Base-by-base conservation (phyloP, 2,113 vertebrate genomes). In the Hypanus sabinus region DNA sequence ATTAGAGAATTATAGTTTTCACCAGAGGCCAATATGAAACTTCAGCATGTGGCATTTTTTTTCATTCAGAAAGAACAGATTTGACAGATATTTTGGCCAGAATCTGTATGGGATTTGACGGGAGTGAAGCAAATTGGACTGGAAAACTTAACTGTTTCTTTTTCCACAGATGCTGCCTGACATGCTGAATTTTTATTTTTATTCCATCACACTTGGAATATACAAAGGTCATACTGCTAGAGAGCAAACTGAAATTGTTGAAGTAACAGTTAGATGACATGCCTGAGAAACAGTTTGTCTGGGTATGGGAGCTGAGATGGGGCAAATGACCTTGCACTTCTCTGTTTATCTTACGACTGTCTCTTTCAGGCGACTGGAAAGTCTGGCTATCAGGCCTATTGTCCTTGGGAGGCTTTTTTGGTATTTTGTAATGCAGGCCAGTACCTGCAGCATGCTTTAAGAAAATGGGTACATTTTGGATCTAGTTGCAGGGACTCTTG, bases 271-370 rank as follows among this genome's bases (percentile, higher is more conserved):
- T 60, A 46, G 81, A 85, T 85, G 46, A 24, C 55, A 57, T 11
- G 46, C 22, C 36, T 57, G 55, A 4, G 55, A 85, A 85, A 85
- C 46, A 57, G 20, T 57, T 57, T 27, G 46, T 60, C 55, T 85
- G 81, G 81, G 57, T 57, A 10, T 30, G 81, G 30, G 55, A 60
- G 55, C 27, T 30, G 57, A 85, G 81, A 60, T 85, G 55, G 81
- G 81, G 8, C 55, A 85, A 85, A 85, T 30, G 81, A 85, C 81
- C 81, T 85, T 57, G 46, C 46, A 57, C 81, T 30, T 83, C 80
- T 83, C 36, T 55, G 24, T 46, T 83, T 85, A 85, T 85, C 81
- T 85, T 85, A 24, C 57, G 46, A 85, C 81, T 60, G 81, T 85
- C 81, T 85, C 81, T 85, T 85, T 8, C 81, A 57, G 46, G 81